Percentiles rank a stretch among this genome's conserved stretches.
Conservation (phyloP, 35 echinoderm and acorn worm genomes). For the Stichopus chloronotus region DNA sequence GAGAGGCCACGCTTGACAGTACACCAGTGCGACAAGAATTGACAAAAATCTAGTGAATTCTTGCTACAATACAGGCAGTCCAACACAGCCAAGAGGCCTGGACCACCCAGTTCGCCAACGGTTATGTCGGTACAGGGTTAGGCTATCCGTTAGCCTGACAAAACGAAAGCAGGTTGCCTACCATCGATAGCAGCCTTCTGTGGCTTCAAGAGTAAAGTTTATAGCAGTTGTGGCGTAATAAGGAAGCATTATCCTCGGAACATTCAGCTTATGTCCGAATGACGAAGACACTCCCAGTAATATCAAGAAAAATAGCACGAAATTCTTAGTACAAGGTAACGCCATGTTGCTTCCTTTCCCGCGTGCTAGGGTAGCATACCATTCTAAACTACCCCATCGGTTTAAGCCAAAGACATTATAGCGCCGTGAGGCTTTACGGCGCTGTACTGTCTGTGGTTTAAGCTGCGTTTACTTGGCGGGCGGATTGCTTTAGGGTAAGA, state of each 20-base stretch:
- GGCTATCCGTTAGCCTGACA: background rate
- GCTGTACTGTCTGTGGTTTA: no score
- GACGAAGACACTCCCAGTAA: background rate
- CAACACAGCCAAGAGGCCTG: background rate
- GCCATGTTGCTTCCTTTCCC: slow-evolving; percentile 24
- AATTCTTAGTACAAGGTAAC: background rate
- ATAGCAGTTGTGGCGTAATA: slow-evolving; percentile 89
- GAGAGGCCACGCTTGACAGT: no score
- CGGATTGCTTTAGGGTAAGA: no score
- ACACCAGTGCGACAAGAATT: no score
- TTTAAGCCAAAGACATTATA: no score
- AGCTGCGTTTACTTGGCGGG: no score
- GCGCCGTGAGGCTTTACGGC: no score
- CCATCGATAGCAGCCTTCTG: slow-evolving; percentile 90
- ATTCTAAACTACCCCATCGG: no score
- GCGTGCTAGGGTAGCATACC: background rate
- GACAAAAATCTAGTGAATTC: no score
- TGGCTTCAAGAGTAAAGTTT: slow-evolving; percentile 93
- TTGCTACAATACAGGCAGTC: no score
- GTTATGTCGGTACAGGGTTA: background rate
- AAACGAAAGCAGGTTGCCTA: slow-evolving; percentile 38
- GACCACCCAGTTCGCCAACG: background rate
- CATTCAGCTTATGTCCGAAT: slow-evolving; percentile 77
- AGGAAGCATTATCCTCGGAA: slow-evolving; percentile 90
- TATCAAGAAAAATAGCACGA: background rate